Evolutionary conservation across 2,797 vertebrate genomes (phyloP).

Genomic region (Lagothrix lagotricha): DNA sequence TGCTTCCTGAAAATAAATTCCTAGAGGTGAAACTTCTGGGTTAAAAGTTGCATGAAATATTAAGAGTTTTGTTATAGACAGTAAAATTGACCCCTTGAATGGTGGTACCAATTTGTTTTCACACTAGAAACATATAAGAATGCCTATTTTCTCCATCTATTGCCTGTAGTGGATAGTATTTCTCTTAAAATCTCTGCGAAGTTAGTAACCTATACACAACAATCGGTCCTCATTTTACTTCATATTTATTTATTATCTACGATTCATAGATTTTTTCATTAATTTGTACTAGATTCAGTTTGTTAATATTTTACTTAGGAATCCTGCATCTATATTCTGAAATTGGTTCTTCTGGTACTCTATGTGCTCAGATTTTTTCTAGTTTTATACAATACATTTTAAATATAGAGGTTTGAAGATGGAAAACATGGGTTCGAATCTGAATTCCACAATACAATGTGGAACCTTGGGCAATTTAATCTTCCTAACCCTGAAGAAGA

Average conservation of each 20-base stretch:
- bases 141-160: neutral
- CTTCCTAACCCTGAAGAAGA: neutral
- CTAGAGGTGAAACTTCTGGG: neutral
- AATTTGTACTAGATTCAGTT: neutral
- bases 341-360: neutral
- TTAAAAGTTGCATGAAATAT: neutral
- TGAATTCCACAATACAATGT: neutral
- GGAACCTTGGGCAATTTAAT: neutral
- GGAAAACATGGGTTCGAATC: neutral
- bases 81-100: neutral
- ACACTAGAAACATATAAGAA: neutral
- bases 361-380: neutral
- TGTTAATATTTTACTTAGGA: neutral
- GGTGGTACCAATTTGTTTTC: neutral
- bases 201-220: neutral
- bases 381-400: neutral
- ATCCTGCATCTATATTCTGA: neutral
- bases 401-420: neutral
- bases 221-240: neutral
- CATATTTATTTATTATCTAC: neutral
- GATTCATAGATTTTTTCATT: neutral
- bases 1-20: slow-evolving; percentile 10
- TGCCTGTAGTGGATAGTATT: neutral
- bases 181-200: neutral
- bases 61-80: neutral